Conservation (phyloP, 2,888 invertebrate genomes). For the Melieria omissa region DNA sequence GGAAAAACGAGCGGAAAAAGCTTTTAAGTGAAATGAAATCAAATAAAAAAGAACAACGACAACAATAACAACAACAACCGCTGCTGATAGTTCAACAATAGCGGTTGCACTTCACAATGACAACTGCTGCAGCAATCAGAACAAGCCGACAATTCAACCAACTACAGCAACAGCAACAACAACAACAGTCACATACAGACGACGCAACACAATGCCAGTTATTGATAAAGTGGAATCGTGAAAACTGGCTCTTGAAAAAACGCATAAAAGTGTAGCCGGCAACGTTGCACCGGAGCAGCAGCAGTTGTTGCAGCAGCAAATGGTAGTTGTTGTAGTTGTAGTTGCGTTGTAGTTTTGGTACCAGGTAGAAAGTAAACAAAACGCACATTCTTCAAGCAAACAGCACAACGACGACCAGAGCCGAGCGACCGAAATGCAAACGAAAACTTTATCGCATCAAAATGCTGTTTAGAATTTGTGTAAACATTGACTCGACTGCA, state of each 20-base stretch:
- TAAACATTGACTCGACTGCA: too few species aligned
- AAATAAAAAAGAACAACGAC: constrained; percentile 33
- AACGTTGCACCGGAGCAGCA: neutral
- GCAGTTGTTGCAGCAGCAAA: neutral
- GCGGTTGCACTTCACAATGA: too few species aligned
- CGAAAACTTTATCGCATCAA: too few species aligned
- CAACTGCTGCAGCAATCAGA: neutral
- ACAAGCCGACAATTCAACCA: neutral
- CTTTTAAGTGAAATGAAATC: constrained; percentile 35
- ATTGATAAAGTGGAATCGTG: constrained; percentile 23
- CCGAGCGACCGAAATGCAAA: too few species aligned
- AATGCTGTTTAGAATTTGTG: too few species aligned
- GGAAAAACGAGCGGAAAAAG: constrained; percentile 38
- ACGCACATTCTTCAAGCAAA: too few species aligned
- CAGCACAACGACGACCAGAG: too few species aligned
- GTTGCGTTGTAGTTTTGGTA: neutral
- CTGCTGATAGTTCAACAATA: neutral
- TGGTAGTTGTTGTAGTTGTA: neutral
- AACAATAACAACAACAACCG: constrained; percentile 27
- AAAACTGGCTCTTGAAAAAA: constrained; percentile 24
- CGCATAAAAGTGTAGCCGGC: constrained; percentile 8
- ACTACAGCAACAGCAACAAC: neutral
- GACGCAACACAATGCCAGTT: constrained; percentile 18
- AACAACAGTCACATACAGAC: neutral
- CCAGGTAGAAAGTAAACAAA: neutral